phyloP scores from a whole-genome alignment of 2,797 vertebrate species.

The Argya squamiceps region DNA sequence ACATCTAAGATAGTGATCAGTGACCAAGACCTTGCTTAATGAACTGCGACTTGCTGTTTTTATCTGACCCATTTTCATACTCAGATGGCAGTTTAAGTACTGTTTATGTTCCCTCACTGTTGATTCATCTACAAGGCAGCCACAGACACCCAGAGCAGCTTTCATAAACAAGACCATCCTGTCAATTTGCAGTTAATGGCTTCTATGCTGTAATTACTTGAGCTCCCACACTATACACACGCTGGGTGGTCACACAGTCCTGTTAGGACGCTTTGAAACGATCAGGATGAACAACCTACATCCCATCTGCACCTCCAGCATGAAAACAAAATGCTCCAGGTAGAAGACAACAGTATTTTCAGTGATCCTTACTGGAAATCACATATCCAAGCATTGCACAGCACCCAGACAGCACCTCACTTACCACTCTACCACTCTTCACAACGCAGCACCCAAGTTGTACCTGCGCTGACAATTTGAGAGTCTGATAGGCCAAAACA shows the following conservation, averaged over 20 bases:
- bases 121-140: constrained; percentile 14
- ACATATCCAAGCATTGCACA: neutral
- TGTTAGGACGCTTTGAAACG: neutral
- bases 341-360: neutral
- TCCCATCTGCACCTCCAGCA: neutral
- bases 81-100: neutral
- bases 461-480: neutral
- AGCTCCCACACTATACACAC: neutral
- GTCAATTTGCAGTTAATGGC: neutral
- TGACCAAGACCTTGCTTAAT: neutral
- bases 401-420: neutral
- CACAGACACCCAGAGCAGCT: neutral
- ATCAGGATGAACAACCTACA: neutral
- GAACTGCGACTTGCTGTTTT: neutral
- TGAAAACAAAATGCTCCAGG: neutral
- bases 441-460: neutral
- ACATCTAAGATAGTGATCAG: neutral
- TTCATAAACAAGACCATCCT: constrained; percentile 16
- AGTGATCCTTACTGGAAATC: neutral
- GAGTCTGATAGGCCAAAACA: neutral
- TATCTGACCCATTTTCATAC: constrained; percentile 3
- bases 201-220: neutral
- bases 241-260: neutral
- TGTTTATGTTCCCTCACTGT: neutral
- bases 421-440: neutral